Percentiles rank a stretch among this genome's conserved stretches.
phyloP scores from a whole-genome alignment of 2,113 vertebrate species.

The Hippocampus guttulatus region DNA sequence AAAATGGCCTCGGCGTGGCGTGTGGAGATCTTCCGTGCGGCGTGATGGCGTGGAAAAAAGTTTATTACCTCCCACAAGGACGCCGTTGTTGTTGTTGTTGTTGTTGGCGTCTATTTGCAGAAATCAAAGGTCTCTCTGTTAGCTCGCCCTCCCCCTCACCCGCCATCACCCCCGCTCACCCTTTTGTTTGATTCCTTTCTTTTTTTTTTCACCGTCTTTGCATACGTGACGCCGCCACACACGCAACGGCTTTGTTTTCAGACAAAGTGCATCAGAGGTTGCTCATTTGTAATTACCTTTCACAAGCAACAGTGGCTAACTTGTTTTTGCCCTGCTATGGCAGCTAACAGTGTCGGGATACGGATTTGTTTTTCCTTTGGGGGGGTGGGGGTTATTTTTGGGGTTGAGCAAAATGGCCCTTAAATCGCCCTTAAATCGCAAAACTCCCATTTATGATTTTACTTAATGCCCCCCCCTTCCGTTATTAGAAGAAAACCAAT shows the following conservation, averaged over 20 bases:
- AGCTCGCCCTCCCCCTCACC: neutral
- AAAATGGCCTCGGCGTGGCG: constrained; percentile 5
- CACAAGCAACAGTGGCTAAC: neutral
- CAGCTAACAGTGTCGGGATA: neutral
- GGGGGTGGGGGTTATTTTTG: too few species aligned
- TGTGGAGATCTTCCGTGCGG: constrained; percentile 2
- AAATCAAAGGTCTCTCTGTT: constrained; percentile 16
- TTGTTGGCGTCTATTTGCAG: neutral
- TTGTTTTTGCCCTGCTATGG: neutral
- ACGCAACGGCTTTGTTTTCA: neutral
- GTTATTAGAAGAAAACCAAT: too few species aligned
- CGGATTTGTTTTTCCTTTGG: too few species aligned
- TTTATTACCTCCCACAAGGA: constrained; percentile 15
- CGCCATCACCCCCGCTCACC: neutral
- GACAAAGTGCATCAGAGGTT: neutral
- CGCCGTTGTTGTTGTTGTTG: constrained; percentile 2
- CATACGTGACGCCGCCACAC: neutral
- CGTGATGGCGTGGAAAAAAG: constrained; percentile 12
- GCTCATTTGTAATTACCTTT: neutral
- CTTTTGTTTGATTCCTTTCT: constrained; percentile 11
- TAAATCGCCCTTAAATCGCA: too few species aligned
- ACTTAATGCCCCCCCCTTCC: too few species aligned
- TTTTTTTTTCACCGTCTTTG: neutral
- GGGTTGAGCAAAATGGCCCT: too few species aligned
- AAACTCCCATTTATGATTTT: too few species aligned